phyloP scores from a whole-genome alignment of 2,113 vertebrate genomes.

The Anas platyrhynchos region DNA sequence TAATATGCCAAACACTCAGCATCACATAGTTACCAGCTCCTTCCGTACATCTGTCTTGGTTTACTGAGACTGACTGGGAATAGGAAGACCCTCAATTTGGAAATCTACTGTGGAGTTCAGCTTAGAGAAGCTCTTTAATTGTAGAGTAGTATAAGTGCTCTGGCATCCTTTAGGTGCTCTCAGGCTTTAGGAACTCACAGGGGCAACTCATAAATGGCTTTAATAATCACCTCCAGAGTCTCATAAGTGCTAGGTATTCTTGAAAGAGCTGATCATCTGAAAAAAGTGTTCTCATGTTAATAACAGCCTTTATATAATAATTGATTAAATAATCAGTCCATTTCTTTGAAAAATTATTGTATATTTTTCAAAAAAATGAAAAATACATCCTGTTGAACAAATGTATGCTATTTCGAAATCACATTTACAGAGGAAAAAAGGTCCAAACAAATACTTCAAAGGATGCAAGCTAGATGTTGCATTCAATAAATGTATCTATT shows the following conservation, averaged over 20 bases:
- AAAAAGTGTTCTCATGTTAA: background rate
- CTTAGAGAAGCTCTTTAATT: background rate
- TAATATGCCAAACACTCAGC: background rate
- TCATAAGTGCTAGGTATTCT: background rate
- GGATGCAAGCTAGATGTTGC: background rate
- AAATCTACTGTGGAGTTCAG: background rate
- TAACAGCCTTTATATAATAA: background rate
- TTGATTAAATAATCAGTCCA: background rate
- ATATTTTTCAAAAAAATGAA: background rate
- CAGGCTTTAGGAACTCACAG: background rate
- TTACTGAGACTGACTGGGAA: background rate
- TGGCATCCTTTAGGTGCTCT: background rate
- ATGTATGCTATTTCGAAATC: conserved; percentile 26
- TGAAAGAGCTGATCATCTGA: background rate
- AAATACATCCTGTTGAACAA: background rate
- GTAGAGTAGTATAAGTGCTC: background rate
- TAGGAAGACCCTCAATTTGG: background rate
- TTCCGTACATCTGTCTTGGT: background rate
- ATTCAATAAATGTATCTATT: conserved; percentile 57
- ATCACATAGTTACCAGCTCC: background rate
- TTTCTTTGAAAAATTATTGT: background rate
- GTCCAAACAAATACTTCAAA: conserved; percentile 36
- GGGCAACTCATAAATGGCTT: background rate
- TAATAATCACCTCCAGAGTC: background rate
- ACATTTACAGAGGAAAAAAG: conserved; percentile 25